Conservation (phyloP, 1,140 invertebrate genomes). For the Brachionus rubens region DNA sequence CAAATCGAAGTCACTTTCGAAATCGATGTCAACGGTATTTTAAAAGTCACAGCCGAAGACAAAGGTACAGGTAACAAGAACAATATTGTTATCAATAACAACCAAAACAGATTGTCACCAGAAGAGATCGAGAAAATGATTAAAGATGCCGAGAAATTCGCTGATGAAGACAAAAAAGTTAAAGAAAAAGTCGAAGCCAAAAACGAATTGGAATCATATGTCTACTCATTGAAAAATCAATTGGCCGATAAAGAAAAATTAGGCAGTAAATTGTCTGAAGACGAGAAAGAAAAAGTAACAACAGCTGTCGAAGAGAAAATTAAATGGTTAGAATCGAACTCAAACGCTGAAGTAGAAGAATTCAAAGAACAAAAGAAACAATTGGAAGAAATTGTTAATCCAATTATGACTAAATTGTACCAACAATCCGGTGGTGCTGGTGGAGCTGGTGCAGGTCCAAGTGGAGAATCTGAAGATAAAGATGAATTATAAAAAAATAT, state of each 20-base stretch:
- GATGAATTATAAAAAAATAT: background rate
- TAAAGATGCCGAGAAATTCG: conserved; percentile 94
- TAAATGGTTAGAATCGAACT: conserved; percentile 94
- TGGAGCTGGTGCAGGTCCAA: background rate
- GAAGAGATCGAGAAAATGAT: conserved; percentile 99
- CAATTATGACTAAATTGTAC: conserved; percentile 95
- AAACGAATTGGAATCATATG: conserved; percentile 84
- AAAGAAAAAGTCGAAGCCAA: conserved; percentile 94
- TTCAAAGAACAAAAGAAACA: conserved; percentile 96
- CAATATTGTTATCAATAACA: conserved; percentile 97
- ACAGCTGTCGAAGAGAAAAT: conserved; percentile 89
- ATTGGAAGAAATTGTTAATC: conserved; percentile 88
- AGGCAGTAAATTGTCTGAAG: conserved; percentile 80
- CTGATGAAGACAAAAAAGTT: conserved; percentile 94
- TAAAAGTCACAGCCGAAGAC: conserved; percentile 83
- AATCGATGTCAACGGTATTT: conserved; percentile 96
- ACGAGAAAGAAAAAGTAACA: conserved; percentile 92
- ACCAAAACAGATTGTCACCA: conserved; percentile 90
- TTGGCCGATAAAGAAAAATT: conserved; percentile 86
- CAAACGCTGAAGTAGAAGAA: conserved; percentile 86
- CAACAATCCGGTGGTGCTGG: conserved; percentile 61
- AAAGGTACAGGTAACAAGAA: conserved; percentile 97
- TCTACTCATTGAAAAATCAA: conserved; percentile 96
- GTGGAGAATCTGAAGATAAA: conserved; percentile 9
- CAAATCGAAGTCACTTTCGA: conserved; percentile 99